These are phyloP conservation scores for Sander lucioperca DNA, from an alignment of 2,113 vertebrate genomes.

Conservation along the genomic window DNA sequence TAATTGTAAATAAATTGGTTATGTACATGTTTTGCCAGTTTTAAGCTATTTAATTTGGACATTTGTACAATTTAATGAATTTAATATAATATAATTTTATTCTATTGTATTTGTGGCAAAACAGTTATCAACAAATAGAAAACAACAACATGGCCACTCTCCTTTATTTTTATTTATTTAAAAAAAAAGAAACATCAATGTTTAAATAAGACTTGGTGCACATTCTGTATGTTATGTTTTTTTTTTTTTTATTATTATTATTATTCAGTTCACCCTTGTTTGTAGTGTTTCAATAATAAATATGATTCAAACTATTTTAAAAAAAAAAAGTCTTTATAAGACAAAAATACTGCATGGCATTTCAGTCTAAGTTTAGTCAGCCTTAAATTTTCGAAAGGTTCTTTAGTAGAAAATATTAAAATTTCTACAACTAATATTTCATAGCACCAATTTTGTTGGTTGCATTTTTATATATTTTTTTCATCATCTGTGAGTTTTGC, in stretches of 20 bases:
- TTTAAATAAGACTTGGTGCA: constrained; percentile 3
- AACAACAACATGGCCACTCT: not conserved
- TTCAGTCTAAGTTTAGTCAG: constrained; percentile 27
- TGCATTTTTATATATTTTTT: constrained; percentile 11
- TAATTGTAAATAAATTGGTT: too few species aligned
- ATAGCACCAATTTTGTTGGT: not conserved
- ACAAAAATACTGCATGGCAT: constrained; percentile 28
- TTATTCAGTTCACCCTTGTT: not conserved
- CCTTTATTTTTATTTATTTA: not conserved
- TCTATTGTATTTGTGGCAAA: too few species aligned
- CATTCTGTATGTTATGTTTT: not conserved
- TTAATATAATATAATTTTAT: too few species aligned
- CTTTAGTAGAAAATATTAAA: constrained; percentile 47
- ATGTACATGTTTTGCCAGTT: too few species aligned
- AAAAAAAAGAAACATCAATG: constrained; percentile 9
- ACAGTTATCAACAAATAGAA: not conserved
- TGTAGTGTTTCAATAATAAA: constrained; percentile 25
- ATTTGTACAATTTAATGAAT: too few species aligned
- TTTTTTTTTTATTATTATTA: too few species aligned
- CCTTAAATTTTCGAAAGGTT: constrained; percentile 32
- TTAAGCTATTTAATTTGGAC: too few species aligned
- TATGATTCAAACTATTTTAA: constrained; percentile 22
- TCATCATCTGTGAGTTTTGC: not conserved
- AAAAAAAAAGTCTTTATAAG: constrained; percentile 5
- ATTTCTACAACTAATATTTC: constrained; percentile 17